Base-by-base conservation (phyloP, 2,113 vertebrate species). In the Sceloporus tristichus region DNA sequence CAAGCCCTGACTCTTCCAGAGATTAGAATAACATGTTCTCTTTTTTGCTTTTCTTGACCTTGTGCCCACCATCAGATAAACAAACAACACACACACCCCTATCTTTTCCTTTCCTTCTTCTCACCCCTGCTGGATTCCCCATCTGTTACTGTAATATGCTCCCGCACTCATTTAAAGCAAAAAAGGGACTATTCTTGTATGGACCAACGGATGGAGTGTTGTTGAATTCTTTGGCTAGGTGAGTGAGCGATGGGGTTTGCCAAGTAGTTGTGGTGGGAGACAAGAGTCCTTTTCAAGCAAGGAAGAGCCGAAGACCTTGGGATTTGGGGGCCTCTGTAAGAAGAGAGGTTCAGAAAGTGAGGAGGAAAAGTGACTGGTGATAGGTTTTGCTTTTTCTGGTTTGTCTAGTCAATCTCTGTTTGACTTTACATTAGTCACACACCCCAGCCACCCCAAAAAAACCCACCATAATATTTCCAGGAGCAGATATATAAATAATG, bases 81-180 rank as follows among this genome's bases (percentile, higher is more conserved):
- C 16, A n/a, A n/a, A 34, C 29, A 71, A 18, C 18, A 34, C 78
- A 34, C 48, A 62, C 27, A 4, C 3, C 23, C 25, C 48, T 27
- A 25, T 77, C 42, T 29, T 88, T 77, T 29, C 23, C 74, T 84
- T 70, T 78, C 9, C 62, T 83, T 53, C 40, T 87, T 59, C 53
- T 53, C 40, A 83, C 87, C 81, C 80, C 73, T 76, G 48, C 74
- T 78, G 62, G 38, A 88, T 88, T 83, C 25, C 81, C 87, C 81
- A 84, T 88, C 87, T 88, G 87, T 18, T 84, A 66, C 73, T 78
- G 5, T 74, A 77, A 59, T 88, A 77, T 88, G 87, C 34, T 84
- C 42, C 81, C 48, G 78, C 14, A 40, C 38, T 21, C 18, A 29
- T 54, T 88, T 82, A 16, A 48, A 18, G 56, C 59, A 42, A 53